These are phyloP conservation scores for Ennomos fuscantarius DNA, from an alignment of 2,888 invertebrate genomes.

Conservation along the genomic window DNA sequence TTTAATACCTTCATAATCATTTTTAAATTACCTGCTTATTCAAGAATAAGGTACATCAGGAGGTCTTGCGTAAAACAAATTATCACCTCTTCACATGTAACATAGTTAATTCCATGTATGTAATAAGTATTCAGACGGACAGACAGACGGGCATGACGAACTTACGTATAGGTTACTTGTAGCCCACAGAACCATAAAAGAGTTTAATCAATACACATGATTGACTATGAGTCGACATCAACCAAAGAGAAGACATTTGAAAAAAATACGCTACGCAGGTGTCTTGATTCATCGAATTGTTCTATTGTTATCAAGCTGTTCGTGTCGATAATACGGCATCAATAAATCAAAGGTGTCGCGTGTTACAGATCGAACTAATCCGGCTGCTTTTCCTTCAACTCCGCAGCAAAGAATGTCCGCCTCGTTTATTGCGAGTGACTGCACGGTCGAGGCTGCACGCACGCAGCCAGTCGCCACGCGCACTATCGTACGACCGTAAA, in stretches of 20 bases:
- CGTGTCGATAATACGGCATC: slow-evolving; percentile 33
- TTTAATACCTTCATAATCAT: no score
- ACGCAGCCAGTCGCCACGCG: slow-evolving; percentile 47
- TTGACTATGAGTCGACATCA: no score
- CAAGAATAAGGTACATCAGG: no score
- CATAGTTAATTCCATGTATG: no score
- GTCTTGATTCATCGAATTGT: slow-evolving; percentile 42
- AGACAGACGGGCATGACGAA: no score
- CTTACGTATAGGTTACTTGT: no score
- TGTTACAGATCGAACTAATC: slow-evolving; percentile 39
- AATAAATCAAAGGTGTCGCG: slow-evolving; percentile 40
- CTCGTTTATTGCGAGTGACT: slow-evolving; percentile 60
- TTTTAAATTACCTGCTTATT: no score
- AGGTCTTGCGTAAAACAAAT: no score
- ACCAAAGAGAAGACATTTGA: slow-evolving; percentile 8
- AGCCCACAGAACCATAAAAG: no score
- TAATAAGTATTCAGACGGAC: no score
- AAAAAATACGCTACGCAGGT: slow-evolving; percentile 34
- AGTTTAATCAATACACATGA: no score
- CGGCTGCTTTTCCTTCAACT: slow-evolving; percentile 50
- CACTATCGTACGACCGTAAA: slow-evolving; percentile 38
- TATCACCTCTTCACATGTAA: no score
- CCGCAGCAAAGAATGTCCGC: slow-evolving; percentile 39
- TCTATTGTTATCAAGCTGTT: slow-evolving; percentile 46
- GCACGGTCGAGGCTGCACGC: slow-evolving; percentile 69